A percentile compares a stretch with the other conserved stretches of the same genome.
These are phyloP conservation scores for Drosophila insularis DNA, from an alignment of 1,140 invertebrate genomes.

Conservation along the genomic window DNA sequence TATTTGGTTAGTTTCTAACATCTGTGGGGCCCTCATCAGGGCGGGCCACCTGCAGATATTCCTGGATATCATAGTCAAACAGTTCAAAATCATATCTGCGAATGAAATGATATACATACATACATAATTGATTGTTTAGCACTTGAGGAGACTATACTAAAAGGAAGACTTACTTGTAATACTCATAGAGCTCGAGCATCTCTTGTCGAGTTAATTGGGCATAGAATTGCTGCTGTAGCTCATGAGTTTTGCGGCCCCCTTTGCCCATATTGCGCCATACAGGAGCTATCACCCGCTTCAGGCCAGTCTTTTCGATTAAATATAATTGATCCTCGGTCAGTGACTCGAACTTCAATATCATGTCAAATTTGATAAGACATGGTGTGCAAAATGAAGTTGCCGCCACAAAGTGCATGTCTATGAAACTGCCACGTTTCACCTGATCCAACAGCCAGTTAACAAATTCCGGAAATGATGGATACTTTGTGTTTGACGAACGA, in stretches of 20 bases:
- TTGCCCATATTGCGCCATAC: slow-evolving; percentile 92
- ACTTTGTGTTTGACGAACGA: slow-evolving; percentile 83
- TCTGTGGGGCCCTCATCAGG: slow-evolving; percentile 80
- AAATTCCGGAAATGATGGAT: slow-evolving; percentile 90
- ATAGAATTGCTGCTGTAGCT: slow-evolving; percentile 89
- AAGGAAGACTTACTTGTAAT: slow-evolving; percentile 87
- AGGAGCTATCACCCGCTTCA: slow-evolving; percentile 90
- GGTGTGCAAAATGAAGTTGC: slow-evolving; percentile 94
- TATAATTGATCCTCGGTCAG: slow-evolving; percentile 93
- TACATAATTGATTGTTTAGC: neutral
- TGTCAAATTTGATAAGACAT: slow-evolving; percentile 93
- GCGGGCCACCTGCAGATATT: slow-evolving; percentile 87
- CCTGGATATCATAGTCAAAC: slow-evolving; percentile 90
- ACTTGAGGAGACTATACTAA: no score
- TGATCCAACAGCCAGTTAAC: slow-evolving; percentile 89
- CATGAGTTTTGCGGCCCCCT: slow-evolving; percentile 86
- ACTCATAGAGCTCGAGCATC: slow-evolving; percentile 89
- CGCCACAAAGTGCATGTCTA: slow-evolving; percentile 96
- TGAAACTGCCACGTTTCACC: slow-evolving; percentile 84
- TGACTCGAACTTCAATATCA: slow-evolving; percentile 95
- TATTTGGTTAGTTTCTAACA: slow-evolving; percentile 40
- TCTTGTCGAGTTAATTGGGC: slow-evolving; percentile 89
- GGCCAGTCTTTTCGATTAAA: slow-evolving; percentile 89
- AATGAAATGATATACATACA: slow-evolving; percentile 57
- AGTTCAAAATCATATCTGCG: slow-evolving; percentile 92